phyloP scores from a whole-genome alignment of 1,140 invertebrate genomes.

The Trinorchestia longiramus region DNA sequence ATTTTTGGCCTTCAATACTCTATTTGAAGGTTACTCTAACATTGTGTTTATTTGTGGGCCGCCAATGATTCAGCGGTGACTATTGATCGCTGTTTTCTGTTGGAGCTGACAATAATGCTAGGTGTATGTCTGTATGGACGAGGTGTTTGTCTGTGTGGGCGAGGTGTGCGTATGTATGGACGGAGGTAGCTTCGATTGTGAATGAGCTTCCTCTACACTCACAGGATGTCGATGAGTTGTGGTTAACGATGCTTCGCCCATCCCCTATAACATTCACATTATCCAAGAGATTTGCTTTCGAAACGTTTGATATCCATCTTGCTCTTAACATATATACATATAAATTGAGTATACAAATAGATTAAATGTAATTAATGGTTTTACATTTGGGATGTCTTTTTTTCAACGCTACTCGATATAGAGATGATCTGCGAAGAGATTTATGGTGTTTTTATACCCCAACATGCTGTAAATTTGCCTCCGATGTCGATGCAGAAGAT shows the following conservation, averaged over 20 bases:
- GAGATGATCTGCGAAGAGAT: too few species aligned
- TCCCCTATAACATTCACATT: neutral
- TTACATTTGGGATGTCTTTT: neutral
- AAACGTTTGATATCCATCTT: neutral
- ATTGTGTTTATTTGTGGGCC: neutral
- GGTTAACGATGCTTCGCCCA: conserved; percentile 31
- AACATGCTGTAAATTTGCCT: too few species aligned
- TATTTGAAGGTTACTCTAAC: neutral
- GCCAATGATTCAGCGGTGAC: neutral
- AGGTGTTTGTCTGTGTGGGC: neutral
- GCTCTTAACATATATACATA: neutral
- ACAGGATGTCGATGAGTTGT: conserved; percentile 45
- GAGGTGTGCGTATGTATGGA: neutral
- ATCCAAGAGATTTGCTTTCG: neutral
- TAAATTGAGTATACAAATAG: neutral
- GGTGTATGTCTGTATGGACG: neutral
- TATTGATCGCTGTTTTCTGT: neutral
- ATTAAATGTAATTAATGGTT: neutral
- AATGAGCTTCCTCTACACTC: neutral
- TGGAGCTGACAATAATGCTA: neutral
- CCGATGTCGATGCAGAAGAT: too few species aligned
- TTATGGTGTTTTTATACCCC: too few species aligned
- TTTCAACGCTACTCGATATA: too few species aligned
- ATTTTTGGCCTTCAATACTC: neutral
- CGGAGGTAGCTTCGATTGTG: conserved; percentile 6